phyloP scores from a whole-genome alignment of 2,113 vertebrate species.

The Eptesicus fuscus region DNA sequence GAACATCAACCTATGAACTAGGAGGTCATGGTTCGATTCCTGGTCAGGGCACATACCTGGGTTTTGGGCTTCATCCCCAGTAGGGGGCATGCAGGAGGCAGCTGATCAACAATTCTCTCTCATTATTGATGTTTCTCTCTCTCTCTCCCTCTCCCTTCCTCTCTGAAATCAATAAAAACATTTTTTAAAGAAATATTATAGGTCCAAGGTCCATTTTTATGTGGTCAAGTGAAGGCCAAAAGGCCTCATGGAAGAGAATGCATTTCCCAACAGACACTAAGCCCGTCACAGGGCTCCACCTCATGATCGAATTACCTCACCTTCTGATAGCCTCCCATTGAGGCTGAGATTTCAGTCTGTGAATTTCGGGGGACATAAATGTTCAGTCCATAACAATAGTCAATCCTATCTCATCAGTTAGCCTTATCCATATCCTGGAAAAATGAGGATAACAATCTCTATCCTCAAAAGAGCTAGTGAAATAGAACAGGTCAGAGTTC shows the following conservation, averaged over 20 bases:
- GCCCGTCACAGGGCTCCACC: no score
- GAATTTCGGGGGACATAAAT: neutral
- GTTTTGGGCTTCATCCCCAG: no score
- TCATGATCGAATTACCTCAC: neutral
- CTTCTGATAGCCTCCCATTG: neutral
- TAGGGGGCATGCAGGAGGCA: no score
- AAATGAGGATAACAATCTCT: neutral
- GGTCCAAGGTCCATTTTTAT: neutral
- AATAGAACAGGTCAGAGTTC: neutral
- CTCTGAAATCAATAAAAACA: no score
- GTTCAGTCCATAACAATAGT: neutral
- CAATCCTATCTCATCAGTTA: neutral
- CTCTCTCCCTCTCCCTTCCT: no score
- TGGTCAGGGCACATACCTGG: no score
- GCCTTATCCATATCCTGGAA: neutral
- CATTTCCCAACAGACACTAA: neutral
- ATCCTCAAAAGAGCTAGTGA: neutral
- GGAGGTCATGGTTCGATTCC: no score
- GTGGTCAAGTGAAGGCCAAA: neutral
- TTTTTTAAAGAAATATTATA: no score
- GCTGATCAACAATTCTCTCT: no score
- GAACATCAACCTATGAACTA: no score
- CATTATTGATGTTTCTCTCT: no score
- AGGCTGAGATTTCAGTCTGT: neutral
- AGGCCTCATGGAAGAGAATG: neutral